Evolutionary conservation across 1,140 invertebrate genomes (phyloP).

Genomic region (Parasteatoda tepidariorum): DNA sequence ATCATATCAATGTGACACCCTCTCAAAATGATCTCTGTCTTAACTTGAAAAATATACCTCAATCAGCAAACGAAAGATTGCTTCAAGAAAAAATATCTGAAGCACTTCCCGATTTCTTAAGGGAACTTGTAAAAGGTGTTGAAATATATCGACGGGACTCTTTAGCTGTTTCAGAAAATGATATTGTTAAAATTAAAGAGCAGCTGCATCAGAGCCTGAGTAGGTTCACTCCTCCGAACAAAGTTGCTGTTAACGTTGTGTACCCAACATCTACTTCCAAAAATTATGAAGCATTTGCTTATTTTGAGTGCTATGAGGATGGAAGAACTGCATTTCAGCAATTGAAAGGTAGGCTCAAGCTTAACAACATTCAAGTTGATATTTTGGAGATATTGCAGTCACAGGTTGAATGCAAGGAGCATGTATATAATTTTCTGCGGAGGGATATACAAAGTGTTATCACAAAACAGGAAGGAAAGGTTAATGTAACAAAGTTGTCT

Average conservation of each 20-base stretch:
- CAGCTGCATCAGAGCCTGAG: not conserved
- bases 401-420: not conserved
- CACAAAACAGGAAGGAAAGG: not conserved
- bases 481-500: not conserved
- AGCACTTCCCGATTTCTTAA: not conserved
- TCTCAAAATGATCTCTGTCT: not conserved
- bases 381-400: not conserved
- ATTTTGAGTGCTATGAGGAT: constrained; percentile 26
- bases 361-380: not conserved
- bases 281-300: constrained; percentile 23
- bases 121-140: too few species aligned
- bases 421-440: not conserved
- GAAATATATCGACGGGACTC: too few species aligned
- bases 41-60: not conserved
- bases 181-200: too few species aligned
- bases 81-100: not conserved
- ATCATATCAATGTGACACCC: not conserved
- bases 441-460: not conserved
- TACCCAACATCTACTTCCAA: not conserved
- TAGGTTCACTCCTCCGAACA: not conserved
- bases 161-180: too few species aligned
- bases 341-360: not conserved
- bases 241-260: constrained; percentile 24
- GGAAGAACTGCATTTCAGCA: constrained; percentile 4
- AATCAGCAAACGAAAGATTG: constrained; percentile 14